Base-by-base conservation (phyloP, 2,113 vertebrate genomes). In the Uria aalge region DNA sequence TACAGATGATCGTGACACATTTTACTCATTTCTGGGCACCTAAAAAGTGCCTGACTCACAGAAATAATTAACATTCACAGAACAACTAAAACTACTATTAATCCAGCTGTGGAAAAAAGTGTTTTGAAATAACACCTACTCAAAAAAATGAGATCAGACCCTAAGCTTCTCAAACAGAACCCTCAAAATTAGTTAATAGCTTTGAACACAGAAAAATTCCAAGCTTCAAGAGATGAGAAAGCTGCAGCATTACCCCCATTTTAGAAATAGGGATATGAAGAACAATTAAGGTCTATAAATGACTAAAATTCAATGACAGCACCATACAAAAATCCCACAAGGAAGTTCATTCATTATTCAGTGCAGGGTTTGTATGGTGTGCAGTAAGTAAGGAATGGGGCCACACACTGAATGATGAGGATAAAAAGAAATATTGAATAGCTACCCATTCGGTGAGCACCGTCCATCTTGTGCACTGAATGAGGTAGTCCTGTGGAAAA, bases 401-500 rank as follows among this genome's bases (percentile, higher is more conserved):
- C 97, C 96, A 97, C 91, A 97, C 94, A 97, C 96, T 97, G 92
- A 95, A 97, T 95, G 97, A 97, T 96, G 96, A 97, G 96, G 95
- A 97, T 94, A 97, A 95, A 96, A 97, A 97, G 95, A 97, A 97
- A 97, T 95, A 97, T 97, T 97, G 91, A 97, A 97, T 97, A 97
- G 97, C 97, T 97, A 97, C 97, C 97, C 96, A 97, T 97, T 97
- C 96, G 97, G 97, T 97, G 97, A 97, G 95, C 96, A 97, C 96
- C 96, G 94, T 97, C 97, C 96, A 97, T 97, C 97, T 97, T 97
- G 97, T 97, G 97, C 97, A 97, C 97, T 97, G 97, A 97, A 97
- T 97, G 96, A 97, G 96, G 95, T 97, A 97, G 96, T 94, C 97
- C 97, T 97, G 97, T 97, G 97, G 89, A 97, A 97, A 95, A 96